Evolutionary conservation across 2,888 invertebrate genomes (phyloP), one percentile per base, ranked within the genome.

Genomic region (Disparrhopalites patrizii): DNA sequence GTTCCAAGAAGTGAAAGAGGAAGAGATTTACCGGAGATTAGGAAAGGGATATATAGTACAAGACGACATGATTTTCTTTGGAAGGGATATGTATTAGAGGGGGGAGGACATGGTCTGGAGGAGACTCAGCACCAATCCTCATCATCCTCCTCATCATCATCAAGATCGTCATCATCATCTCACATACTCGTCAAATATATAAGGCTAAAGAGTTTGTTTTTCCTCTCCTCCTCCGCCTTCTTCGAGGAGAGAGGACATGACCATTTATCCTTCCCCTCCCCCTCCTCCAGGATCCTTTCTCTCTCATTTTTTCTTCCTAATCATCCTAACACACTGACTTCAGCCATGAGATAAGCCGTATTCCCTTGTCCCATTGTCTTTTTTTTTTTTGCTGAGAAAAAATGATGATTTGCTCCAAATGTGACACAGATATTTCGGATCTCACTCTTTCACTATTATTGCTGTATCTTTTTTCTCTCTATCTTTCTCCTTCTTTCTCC

Each of bases 231-330:
- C 10, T 36, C 36, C 8, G 8, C 36, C 36, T 13, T 10, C 43
- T 43, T 43, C 18, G 43, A 52, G 20, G 52, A 27, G 52, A 15
- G 52, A 40, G 63, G 69, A 71, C 71, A 68, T 66, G 68, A 71
- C 67, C 71, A 71, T 71, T 71, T 71, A 70, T 71, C 23, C 47
- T 47, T 68, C 67, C 36, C 58, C 47, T n/a, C n/a, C n/a, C n/a
- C n/a, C n/a, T n/a, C n/a, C n/a, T n/a, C n/a, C n/a, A n/a, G n/a
- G n/a, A n/a, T n/a, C n/a, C n/a, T n/a, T n/a, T n/a, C n/a, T n/a
- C n/a, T n/a, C n/a, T n/a, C n/a, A n/a, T n/a, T n/a, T n/a, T n/a
- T 55, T 63, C 68, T 67, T 55, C 65, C 68, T 67, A 70, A 68
- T 68, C 70, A 67, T 66, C 57, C 58, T 57, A 33, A 33, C 31